Evolutionary conservation across 2,797 vertebrate genomes (phyloP), one percentile per base, ranked within the genome.

Genomic region (Danio aesculapii): DNA sequence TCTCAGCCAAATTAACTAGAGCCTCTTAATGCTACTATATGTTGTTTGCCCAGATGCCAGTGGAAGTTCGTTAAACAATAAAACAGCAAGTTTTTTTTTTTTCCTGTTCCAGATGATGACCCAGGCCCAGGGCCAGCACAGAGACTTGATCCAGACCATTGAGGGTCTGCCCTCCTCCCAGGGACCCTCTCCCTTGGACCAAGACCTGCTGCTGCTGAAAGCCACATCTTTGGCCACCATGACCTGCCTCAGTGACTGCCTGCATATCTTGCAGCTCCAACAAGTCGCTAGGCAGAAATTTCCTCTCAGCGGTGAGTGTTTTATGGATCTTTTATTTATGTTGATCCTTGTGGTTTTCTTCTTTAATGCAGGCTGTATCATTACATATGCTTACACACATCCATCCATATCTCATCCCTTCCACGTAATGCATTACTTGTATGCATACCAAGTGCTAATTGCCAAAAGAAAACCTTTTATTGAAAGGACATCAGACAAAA

Each of bases 191-290:
- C 95, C 97, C 30, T 91, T 99, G 84, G 97, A 99, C 94, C 98
- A 98, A 92, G 98, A 99, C 85, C 93, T 99, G 0, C 90, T 99
- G 85, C 96, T 99, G 95, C 96, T 99, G 67, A 99, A 99, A 90
- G 98, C 98, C 86, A 99, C 98, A 10, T 99, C 98, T 66, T 96
- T 97, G 96, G 98, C 98, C 87, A 99, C 98, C 73, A 97, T 99
- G 95, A 97, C 95, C 93, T 99, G 98, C 91, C 95, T 99, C 87
- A 96, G 95, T 59, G 98, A 99, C 91, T 99, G 98, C 90, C 96
- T 99, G 89, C 96, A 98, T 85, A 99, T 99, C 90, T 95, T 99
- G 53, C 97, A 99, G 90, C 92, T 99, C 84, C 98, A 99, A 86
- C 97, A 99, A 84, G 91, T 96, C 47, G 95, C 97, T 66, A 93